phyloP scores from a whole-genome alignment of 2,113 vertebrate genomes.

The Carassius auratus region DNA sequence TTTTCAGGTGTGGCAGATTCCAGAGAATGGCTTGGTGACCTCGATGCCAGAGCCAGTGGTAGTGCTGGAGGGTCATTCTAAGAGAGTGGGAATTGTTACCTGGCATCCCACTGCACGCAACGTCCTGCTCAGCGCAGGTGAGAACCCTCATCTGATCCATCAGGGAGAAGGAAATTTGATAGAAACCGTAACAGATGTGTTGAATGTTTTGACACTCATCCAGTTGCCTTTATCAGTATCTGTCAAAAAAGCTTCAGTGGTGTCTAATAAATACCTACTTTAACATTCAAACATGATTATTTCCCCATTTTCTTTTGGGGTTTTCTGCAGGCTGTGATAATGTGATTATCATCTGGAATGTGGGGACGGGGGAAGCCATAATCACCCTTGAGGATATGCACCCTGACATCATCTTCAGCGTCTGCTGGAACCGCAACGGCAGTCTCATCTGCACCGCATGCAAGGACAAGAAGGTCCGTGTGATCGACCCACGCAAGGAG shows the following conservation, averaged over 20 bases:
- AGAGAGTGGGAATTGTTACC: conserved; percentile 92
- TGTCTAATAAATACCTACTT: background rate
- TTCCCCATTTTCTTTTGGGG: background rate
- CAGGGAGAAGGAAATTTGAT: background rate
- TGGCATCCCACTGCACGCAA: conserved; percentile 97
- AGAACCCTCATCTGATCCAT: background rate
- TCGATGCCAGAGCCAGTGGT: conserved; percentile 89
- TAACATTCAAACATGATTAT: background rate
- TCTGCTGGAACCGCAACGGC: conserved; percentile 91
- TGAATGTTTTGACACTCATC: too few relatives aligned
- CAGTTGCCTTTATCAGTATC: background rate
- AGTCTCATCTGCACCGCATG: conserved; percentile 94
- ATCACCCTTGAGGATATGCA: conserved; percentile 94
- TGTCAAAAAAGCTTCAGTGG: background rate
- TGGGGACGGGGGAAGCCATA: conserved; percentile 89
- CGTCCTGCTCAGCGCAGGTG: conserved; percentile 94
- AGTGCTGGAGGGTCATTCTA: conserved; percentile 92
- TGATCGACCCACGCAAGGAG: conserved; percentile 92
- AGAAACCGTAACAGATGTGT: background rate
- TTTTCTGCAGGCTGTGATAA: conserved; percentile 86
- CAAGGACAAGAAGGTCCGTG: conserved; percentile 93
- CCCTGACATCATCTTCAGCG: conserved; percentile 90
- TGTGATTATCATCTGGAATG: conserved; percentile 92
- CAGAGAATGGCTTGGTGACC: conserved; percentile 91
- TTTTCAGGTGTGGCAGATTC: conserved; percentile 95